These are phyloP conservation scores for Clitarchus hookeri DNA, from an alignment of 2,888 invertebrate genomes.

Conservation along the genomic window DNA sequence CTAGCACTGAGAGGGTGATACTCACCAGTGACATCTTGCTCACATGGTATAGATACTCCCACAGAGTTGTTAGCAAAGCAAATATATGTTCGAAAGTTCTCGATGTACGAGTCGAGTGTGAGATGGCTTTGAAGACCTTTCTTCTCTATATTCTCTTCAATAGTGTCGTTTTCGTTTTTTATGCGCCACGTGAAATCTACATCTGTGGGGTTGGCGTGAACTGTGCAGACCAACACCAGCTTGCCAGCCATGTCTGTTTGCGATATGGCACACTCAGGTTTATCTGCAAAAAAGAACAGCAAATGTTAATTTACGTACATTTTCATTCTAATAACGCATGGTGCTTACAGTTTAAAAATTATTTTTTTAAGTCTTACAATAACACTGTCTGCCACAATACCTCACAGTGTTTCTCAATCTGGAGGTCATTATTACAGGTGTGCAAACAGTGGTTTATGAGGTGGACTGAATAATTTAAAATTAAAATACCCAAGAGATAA, in stretches of 20 bases:
- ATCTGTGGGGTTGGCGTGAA: slow-evolving; percentile 77
- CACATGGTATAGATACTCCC: slow-evolving; percentile 64
- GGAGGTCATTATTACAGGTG: no score
- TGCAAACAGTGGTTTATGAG: no score
- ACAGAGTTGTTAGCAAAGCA: slow-evolving; percentile 86
- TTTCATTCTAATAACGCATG: no score
- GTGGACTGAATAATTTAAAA: no score
- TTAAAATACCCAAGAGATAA: no score
- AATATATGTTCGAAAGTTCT: slow-evolving; percentile 75
- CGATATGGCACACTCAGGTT: slow-evolving; percentile 82
- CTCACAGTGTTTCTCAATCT: no score
- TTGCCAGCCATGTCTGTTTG: slow-evolving; percentile 73
- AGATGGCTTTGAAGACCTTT: slow-evolving; percentile 65
- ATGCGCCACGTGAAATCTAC: slow-evolving; percentile 83
- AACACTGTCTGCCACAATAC: no score
- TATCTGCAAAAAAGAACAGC: slow-evolving; percentile 62
- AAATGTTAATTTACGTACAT: no score
- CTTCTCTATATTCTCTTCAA: slow-evolving; percentile 62
- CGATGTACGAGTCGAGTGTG: slow-evolving; percentile 63
- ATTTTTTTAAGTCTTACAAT: no score
- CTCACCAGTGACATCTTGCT: slow-evolving; percentile 60
- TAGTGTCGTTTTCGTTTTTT: slow-evolving; percentile 81
- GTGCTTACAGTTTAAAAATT: no score
- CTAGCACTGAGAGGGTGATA: slow-evolving; percentile 24
- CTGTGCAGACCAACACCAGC: slow-evolving; percentile 79